phyloP scores from a whole-genome alignment of 2,113 vertebrate genomes.

The Sarotherodon lohbergeri region DNA sequence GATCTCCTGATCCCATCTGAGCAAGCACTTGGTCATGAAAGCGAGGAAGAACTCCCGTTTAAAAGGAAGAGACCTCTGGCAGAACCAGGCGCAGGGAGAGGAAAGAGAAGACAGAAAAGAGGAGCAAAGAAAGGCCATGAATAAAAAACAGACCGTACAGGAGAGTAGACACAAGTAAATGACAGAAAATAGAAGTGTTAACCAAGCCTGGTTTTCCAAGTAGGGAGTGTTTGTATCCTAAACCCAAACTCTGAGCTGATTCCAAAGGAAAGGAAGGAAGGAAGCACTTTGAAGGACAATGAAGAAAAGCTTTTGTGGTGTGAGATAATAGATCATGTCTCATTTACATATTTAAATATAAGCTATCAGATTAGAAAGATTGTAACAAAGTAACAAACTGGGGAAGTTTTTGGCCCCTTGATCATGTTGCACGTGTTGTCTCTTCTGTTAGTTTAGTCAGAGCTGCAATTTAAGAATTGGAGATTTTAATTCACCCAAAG shows the following conservation, averaged over 20 bases:
- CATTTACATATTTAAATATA: not conserved
- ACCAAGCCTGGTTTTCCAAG: not conserved
- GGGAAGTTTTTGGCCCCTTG: not conserved
- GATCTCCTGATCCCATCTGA: not conserved
- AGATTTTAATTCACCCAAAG: not conserved
- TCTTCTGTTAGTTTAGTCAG: not conserved
- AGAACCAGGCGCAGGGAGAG: not conserved
- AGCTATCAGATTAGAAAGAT: not conserved
- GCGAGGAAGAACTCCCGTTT: not conserved
- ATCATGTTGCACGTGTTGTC: fast-evolving
- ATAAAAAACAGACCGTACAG: not conserved
- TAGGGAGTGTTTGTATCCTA: not conserved
- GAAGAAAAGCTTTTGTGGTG: not conserved
- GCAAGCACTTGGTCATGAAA: not conserved
- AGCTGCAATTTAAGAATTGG: not conserved
- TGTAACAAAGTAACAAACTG: not conserved
- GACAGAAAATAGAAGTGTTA: not conserved
- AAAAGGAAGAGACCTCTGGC: not conserved
- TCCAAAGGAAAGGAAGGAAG: not conserved
- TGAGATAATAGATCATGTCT: not conserved
- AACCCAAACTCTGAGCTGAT: not conserved
- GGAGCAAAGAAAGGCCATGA: not conserved
- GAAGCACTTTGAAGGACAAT: not conserved
- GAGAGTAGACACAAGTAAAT: not conserved
- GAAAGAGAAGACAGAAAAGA: not conserved